phyloP scores from a whole-genome alignment of 1,140 invertebrate species.

The Acyrthosiphon pisum region DNA sequence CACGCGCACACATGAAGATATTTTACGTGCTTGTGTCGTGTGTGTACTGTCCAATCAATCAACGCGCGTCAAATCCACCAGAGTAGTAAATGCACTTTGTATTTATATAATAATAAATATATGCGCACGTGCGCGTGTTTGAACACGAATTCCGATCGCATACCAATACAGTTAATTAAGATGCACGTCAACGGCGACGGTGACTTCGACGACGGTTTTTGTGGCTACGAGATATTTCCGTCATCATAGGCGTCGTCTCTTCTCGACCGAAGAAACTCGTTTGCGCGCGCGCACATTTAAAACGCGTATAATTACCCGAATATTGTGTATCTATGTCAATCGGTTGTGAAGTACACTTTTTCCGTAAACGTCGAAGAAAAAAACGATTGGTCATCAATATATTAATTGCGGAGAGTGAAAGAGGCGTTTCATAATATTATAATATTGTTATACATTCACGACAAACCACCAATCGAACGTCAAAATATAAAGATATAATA shows the following conservation, averaged over 20 bases:
- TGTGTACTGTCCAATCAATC: constrained; percentile 13
- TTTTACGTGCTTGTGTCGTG: not conserved
- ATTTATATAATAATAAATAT: not conserved
- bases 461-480: not conserved
- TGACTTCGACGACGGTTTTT: not conserved
- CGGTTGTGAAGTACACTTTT: not conserved
- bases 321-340: not conserved
- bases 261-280: not conserved
- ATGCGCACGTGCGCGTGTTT: not conserved
- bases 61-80: not conserved
- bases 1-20: not conserved
- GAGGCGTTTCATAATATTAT: not conserved
- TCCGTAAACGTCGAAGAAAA: not conserved
- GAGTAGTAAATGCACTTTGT: not conserved
- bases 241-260: not conserved
- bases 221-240: not conserved
- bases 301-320: not conserved
- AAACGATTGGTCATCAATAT: not conserved
- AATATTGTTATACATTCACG: not conserved
- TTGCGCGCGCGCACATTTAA: not conserved
- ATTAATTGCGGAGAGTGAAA: not conserved
- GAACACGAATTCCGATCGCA: constrained; percentile 41
- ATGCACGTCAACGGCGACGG: constrained; percentile 29
- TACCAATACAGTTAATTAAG: constrained; percentile 38
- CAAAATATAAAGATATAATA: not conserved